A percentile compares a stretch with the other conserved stretches of the same genome.
phyloP scores from a whole-genome alignment of 2,113 vertebrate genomes.

The Microtus oregoni region DNA sequence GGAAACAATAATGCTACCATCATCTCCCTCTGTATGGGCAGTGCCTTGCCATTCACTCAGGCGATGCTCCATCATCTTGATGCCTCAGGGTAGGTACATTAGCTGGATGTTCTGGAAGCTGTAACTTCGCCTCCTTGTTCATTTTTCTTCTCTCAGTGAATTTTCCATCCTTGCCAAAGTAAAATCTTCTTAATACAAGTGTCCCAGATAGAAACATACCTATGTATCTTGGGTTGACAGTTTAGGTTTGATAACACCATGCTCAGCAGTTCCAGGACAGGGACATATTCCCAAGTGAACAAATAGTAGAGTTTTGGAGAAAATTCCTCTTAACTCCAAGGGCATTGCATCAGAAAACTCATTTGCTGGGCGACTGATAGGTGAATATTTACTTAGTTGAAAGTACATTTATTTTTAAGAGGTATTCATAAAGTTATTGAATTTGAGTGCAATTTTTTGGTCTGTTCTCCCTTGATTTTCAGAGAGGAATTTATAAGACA shows the following conservation, averaged over 20 bases:
- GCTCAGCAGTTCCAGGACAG: not conserved
- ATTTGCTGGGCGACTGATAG: slow-evolving; percentile 16
- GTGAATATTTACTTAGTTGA: not conserved
- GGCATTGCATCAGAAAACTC: not conserved
- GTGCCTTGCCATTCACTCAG: not conserved
- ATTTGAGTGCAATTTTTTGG: not conserved
- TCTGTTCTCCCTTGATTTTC: slow-evolving; percentile 22
- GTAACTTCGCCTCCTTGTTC: not conserved
- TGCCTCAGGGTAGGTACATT: not conserved
- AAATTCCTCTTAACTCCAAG: slow-evolving; percentile 28
- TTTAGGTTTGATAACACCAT: slow-evolving; percentile 26
- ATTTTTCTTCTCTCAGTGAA: slow-evolving; percentile 21
- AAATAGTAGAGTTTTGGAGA: not conserved
- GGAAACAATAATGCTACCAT: not conserved
- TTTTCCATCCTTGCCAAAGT: not conserved
- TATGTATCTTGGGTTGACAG: slow-evolving; percentile 35
- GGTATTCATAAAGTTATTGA: not conserved
- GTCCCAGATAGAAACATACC: not conserved
- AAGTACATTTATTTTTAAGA: slow-evolving; percentile 42
- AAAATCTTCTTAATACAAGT: slow-evolving; percentile 19
- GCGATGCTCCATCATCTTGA: not conserved
- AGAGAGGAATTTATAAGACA: slow-evolving; percentile 12
- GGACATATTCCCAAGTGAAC: not conserved
- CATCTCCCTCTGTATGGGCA: not conserved
- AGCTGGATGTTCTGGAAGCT: not conserved